Percentiles rank a stretch among this genome's conserved stretches.
Conservation (phyloP, 2,797 vertebrate species). For the Austrolebias charrua region DNA sequence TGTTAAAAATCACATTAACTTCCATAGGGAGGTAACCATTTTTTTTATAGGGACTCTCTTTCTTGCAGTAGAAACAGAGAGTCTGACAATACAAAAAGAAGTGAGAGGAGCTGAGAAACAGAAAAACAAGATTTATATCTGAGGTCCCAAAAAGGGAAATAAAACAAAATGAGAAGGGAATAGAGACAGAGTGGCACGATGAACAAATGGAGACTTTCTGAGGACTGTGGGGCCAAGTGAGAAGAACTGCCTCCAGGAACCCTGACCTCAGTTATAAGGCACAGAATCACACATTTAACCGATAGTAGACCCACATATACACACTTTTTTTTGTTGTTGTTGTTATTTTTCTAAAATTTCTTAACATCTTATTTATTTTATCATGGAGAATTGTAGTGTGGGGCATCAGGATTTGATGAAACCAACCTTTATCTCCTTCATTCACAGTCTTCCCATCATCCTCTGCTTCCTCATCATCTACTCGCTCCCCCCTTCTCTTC, state of each 20-base stretch:
- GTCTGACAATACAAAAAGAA: constrained; percentile 15
- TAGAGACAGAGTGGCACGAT: constrained; percentile 4
- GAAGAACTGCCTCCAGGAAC: constrained; percentile 50
- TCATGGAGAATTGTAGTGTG: background rate
- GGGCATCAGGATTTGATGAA: constrained; percentile 43
- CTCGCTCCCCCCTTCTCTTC: constrained; percentile 17
- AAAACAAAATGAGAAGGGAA: constrained; percentile 5
- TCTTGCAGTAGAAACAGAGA: constrained; percentile 20
- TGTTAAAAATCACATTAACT: constrained; percentile 33
- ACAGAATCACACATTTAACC: constrained; percentile 44
- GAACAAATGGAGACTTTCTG: constrained; percentile 11
- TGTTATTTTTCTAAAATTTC: too few relatives aligned
- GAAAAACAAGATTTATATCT: constrained; percentile 35
- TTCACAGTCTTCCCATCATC: constrained; percentile 43
- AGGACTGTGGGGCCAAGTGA: constrained; percentile 27
- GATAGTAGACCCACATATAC: constrained; percentile 10
- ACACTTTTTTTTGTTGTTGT: constrained; percentile 18
- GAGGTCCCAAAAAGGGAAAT: constrained; percentile 5
- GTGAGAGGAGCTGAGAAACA: constrained; percentile 8
- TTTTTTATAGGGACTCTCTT: constrained; percentile 17
- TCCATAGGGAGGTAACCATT: constrained; percentile 21
- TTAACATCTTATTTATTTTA: constrained; percentile 30
- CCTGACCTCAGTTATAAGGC: constrained; percentile 50
- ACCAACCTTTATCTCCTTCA: constrained; percentile 52
- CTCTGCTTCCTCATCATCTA: constrained; percentile 40